Evolutionary conservation across 1,140 invertebrate genomes (phyloP).

Genomic region (Caenorhabditis remanei): DNA sequence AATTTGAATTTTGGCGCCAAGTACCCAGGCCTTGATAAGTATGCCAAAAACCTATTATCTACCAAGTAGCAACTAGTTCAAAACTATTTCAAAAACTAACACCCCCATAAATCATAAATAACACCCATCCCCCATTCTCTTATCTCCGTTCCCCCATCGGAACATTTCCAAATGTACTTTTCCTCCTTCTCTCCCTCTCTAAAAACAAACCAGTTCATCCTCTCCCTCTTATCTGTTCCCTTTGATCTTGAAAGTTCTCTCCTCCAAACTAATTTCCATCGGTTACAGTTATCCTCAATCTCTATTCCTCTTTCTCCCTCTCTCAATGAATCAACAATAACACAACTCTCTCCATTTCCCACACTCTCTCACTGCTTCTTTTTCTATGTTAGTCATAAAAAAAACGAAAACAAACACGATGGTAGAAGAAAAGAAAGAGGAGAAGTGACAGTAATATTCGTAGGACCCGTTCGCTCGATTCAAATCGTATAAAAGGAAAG

Average conservation of each 20-base stretch:
- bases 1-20: no score
- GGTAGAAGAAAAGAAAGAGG: not conserved
- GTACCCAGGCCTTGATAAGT: no score
- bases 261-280: not conserved
- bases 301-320: not conserved
- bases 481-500: not conserved
- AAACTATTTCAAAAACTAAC: no score
- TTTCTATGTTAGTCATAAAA: not conserved
- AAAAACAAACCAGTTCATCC: no score
- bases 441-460: not conserved
- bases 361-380: not conserved
- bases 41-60: no score
- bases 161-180: no score
- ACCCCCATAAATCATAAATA: no score
- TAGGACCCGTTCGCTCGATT: not conserved
- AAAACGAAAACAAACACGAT: constrained; percentile 22
- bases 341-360: not conserved
- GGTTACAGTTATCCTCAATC: constrained; percentile 36
- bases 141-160: no score
- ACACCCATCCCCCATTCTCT: no score
- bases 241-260: not conserved
- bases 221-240: not conserved
- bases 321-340: not conserved
- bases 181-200: no score
- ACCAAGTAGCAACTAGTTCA: no score